Evolutionary conservation across 2,888 invertebrate species (phyloP).

Genomic region (Glyphotaelius pellucidus): DNA sequence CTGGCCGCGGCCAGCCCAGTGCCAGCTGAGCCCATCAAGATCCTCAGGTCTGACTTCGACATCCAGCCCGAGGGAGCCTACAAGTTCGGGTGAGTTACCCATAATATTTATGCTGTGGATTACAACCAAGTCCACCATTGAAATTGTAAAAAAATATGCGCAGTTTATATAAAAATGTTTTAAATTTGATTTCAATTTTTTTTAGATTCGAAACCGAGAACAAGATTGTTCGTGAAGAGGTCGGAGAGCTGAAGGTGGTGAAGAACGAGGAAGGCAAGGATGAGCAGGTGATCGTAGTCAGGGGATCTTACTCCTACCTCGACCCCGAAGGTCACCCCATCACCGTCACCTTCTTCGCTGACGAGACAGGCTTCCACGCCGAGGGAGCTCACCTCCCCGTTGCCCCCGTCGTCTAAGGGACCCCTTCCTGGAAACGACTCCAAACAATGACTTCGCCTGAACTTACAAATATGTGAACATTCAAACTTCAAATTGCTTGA

Average conservation of each 20-base stretch:
- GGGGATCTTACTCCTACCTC: slow-evolving; percentile 62
- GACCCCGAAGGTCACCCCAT: slow-evolving; percentile 59
- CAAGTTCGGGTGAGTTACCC: slow-evolving; percentile 57
- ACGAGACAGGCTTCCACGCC: slow-evolving; percentile 65
- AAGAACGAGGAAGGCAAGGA: slow-evolving; percentile 65
- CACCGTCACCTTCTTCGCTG: slow-evolving; percentile 60
- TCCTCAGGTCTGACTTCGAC: slow-evolving; percentile 60
- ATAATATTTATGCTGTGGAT: too few species aligned
- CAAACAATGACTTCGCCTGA: neutral
- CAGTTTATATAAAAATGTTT: too few species aligned
- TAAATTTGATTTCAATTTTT: neutral
- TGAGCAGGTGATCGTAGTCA: slow-evolving; percentile 59
- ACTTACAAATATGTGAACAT: neutral
- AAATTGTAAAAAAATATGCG: too few species aligned
- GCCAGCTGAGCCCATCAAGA: slow-evolving; percentile 64
- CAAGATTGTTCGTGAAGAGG: slow-evolving; percentile 59
- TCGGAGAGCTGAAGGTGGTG: slow-evolving; percentile 61
- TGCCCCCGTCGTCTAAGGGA: neutral
- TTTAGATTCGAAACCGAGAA: slow-evolving; percentile 64
- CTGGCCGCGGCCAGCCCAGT: slow-evolving; percentile 46
- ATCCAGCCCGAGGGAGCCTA: slow-evolving; percentile 61
- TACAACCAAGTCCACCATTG: rapidly evolving
- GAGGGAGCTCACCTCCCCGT: slow-evolving; percentile 64
- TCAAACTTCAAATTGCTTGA: neutral
- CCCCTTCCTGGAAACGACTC: neutral